Conservation (phyloP, 2,888 invertebrate genomes). For the Globia sparganii region DNA sequence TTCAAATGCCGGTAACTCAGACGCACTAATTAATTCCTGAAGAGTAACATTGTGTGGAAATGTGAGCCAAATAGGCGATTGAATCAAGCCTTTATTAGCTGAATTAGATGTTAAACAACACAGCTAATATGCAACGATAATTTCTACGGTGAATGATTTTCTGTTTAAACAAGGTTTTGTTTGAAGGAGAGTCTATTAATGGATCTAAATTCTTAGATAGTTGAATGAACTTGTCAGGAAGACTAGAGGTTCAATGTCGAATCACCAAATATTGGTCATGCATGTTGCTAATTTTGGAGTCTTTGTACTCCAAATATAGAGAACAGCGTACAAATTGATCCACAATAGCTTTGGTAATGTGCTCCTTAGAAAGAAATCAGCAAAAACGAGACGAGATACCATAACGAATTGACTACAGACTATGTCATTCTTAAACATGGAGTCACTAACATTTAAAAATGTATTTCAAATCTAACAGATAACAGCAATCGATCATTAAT, state of each 20-base stretch:
- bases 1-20: constrained; percentile 73
- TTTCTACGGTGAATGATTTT: constrained; percentile 33
- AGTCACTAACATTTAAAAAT: neutral
- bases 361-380: constrained; percentile 15
- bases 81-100: constrained; percentile 68
- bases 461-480: no score
- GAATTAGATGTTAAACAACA: constrained; percentile 64
- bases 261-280: constrained; percentile 11
- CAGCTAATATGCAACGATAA: constrained; percentile 54
- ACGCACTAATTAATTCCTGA: constrained; percentile 81
- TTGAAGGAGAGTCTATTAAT: constrained; percentile 10
- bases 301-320: constrained; percentile 55
- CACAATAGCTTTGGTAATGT: constrained; percentile 5
- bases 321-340: neutral
- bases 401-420: constrained; percentile 10
- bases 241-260: neutral
- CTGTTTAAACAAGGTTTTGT: constrained; percentile 25
- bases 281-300: constrained; percentile 8
- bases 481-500: constrained; percentile 19
- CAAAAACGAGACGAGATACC: constrained; percentile 24
- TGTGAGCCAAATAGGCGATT: constrained; percentile 63
- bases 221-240: constrained; percentile 54
- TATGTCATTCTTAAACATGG: neutral
- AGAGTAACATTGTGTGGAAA: constrained; percentile 75
- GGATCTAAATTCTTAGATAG: constrained; percentile 23